Evolutionary conservation across 2,888 invertebrate genomes (phyloP).

Genomic region (Phaonia tiefii): DNA sequence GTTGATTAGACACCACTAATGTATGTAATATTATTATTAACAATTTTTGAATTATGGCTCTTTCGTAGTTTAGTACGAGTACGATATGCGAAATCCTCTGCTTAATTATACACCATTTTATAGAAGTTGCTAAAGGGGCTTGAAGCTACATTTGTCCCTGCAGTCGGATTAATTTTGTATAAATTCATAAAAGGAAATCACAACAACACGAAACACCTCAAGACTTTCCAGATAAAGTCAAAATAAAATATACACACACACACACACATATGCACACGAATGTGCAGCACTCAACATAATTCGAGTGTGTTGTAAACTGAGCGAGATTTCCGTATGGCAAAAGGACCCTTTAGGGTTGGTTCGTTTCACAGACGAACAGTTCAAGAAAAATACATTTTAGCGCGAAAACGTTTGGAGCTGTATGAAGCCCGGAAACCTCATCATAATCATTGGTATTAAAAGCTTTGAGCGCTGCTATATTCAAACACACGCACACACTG

Average conservation of each 20-base stretch:
- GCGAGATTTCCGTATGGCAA: constrained; percentile 16
- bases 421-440: constrained; percentile 47
- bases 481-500: constrained; percentile 5
- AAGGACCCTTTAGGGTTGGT: neutral
- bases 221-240: constrained; percentile 9
- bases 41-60: too few species aligned
- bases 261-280: neutral
- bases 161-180: neutral
- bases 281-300: too few species aligned
- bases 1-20: too few species aligned
- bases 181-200: constrained; percentile 18
- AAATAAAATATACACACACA: constrained; percentile 9
- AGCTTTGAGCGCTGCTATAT: constrained; percentile 46
- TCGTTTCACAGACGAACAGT: constrained; percentile 14
- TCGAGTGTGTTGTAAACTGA: neutral
- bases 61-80: too few species aligned
- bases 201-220: constrained; percentile 14
- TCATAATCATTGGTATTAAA: constrained; percentile 64
- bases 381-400: constrained; percentile 54
- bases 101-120: too few species aligned
- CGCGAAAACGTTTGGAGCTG: constrained; percentile 57
- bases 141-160: too few species aligned
- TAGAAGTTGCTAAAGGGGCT: too few species aligned
- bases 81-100: too few species aligned
- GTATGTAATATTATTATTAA: too few species aligned